Evolutionary conservation across 2,797 vertebrate genomes (phyloP), one percentile per base, ranked within the genome.

Genomic region (Percopsis omiscomaycus): DNA sequence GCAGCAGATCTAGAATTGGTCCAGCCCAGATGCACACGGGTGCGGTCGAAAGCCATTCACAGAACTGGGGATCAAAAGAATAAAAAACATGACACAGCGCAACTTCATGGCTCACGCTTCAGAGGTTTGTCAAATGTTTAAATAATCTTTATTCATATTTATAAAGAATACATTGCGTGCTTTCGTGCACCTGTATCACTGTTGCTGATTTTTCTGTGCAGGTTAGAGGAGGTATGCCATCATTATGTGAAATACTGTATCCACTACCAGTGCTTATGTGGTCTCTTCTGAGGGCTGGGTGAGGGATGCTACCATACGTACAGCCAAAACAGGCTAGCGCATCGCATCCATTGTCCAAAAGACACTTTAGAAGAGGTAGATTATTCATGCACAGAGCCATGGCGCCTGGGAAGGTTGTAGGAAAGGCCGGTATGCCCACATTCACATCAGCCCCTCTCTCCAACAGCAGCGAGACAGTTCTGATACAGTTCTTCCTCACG

Each of bases 261-360:
- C 73, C 55, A 11, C 50, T 73, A 44, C 5, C 55, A 56, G 60
- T 66, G 50, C 66, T 68, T 49, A 48, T 47, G 27, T 80, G 47
- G n/a, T 75, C 55, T 49, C 55, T 71, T 62, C 3, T 60, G 56
- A 71, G 9, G n/a, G 84, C 69, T 29, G 95, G 94, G 66, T 98
- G 96, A 14, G 89, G 87, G 51, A 71, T 79, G 0, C 81, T 86
- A 60, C 95, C 94, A 0, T 96, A 93, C 4, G 80, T 75, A 71
- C 96, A 98, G 0, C 84, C 86, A 73, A 99, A 98, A 85, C 97
- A 98, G 64, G 95, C 88, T 2, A 69, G 70, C 50, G 92, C 95
- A 0, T 97, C 79, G 29, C 94, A 96, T 63, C 96, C 96, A 8
- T 93, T 86, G 83, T 96, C 94, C 89, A 99, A 84, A 56, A 99